Evolutionary conservation across 2,113 vertebrate species (phyloP), one percentile per base, ranked within the genome.

Genomic region (Pelmatolapia mariae): DNA sequence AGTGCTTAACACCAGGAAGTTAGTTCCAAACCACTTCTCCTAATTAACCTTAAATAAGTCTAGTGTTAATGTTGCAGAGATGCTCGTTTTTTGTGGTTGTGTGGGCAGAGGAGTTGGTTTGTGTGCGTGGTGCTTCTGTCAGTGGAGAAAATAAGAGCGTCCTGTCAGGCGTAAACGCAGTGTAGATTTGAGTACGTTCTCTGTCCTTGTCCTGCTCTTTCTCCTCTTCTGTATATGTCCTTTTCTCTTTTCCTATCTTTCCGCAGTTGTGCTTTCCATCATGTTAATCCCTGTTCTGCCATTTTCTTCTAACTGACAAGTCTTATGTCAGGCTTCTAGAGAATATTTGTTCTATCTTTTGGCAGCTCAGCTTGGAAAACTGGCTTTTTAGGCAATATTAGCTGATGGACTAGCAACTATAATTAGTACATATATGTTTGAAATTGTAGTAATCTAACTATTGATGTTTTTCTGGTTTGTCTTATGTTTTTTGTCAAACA

Each of bases 41-140:
- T 94, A 94, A 95, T 95, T 95, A 95, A 95, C 92, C 94, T 94
- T 92, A 88, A 89, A 92, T 92, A 93, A 92, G 86, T 91, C 86
- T 82, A 66, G 88, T 89, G 87, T 88, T 94, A 91, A 92, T 93
- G 93, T 93, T 90, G 93, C 90, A 87, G 92, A 83, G 76, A 92
- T 86, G 88, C 86, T 85, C 40, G 78, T 86, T 93, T 92, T 87
- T 81, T 87, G 63, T 83, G 59, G 45, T 38, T 40, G 71, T 87
- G 84, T 87, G 56, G 59, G 76, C 50, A 76, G 52, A 36, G 63
- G 50, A 79, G 63, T 73, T 38, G 4, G 56, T 81, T 7, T 66
- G 89, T 90, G 83, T 56, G 84, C 43, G 63, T 59, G 26, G 40
- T 68, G 33, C 8, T 47, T 7, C 36, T 79, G 68, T 43, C 54